These are phyloP conservation scores for Chrysomallon squamiferum DNA, from an alignment of 1,140 invertebrate genomes.

Conservation along the genomic window DNA sequence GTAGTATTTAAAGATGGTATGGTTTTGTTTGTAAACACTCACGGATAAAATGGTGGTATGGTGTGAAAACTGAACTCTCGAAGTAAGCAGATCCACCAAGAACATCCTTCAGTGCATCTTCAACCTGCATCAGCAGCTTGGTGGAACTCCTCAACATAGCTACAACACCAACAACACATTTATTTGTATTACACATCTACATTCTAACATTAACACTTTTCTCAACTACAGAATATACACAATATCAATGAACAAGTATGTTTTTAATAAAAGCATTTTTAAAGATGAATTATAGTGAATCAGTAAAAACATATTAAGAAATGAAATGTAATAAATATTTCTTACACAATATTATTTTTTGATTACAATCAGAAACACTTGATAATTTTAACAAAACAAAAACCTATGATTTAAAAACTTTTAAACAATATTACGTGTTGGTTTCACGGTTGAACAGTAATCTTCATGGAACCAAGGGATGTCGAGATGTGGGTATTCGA, in stretches of 20 bases:
- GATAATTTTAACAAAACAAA: too few relatives aligned
- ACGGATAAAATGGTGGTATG: conserved; percentile 28
- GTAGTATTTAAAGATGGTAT: too few relatives aligned
- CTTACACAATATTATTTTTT: too few relatives aligned
- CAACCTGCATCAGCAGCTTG: neutral
- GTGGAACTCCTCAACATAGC: neutral
- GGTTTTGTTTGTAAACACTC: conserved; percentile 6
- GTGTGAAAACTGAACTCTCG: conserved; percentile 13
- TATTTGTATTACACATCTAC: neutral
- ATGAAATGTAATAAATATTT: too few relatives aligned
- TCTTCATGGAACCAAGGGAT: conserved; percentile 40
- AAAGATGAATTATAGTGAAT: too few relatives aligned
- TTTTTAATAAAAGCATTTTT: too few relatives aligned
- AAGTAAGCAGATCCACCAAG: conserved; percentile 16
- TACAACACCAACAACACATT: neutral
- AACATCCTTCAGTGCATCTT: conserved; percentile 3
- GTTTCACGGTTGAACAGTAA: conserved; percentile 11
- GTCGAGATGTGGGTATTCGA: conserved; percentile 36
- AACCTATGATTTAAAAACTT: too few relatives aligned
- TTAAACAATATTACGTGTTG: neutral
- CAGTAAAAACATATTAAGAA: too few relatives aligned
- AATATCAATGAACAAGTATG: neutral
- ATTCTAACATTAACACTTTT: neutral
- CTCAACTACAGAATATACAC: neutral
- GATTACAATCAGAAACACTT: too few relatives aligned